Evolutionary conservation across 2,888 invertebrate genomes (phyloP).

Genomic region (Erynnis tages): DNA sequence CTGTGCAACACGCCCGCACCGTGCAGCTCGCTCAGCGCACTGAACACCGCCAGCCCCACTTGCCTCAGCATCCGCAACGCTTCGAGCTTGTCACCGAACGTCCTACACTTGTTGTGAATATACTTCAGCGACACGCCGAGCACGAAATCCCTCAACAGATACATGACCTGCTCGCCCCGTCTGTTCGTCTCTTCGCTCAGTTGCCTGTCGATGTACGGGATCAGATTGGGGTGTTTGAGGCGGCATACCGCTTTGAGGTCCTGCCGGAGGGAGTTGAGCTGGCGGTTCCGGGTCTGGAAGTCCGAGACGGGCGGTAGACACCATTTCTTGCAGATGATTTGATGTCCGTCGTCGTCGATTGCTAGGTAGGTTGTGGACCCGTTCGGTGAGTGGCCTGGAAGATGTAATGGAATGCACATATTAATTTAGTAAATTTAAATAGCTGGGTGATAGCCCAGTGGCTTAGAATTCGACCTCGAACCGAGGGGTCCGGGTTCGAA

Average conservation of each 20-base stretch:
- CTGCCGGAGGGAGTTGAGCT: constrained; percentile 87
- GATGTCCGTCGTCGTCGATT: constrained; percentile 88
- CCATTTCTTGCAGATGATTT: constrained; percentile 90
- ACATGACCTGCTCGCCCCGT: constrained; percentile 72
- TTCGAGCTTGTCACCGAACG: constrained; percentile 56
- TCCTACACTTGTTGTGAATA: constrained; percentile 45
- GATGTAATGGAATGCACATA: neutral
- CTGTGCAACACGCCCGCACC: constrained; percentile 91
- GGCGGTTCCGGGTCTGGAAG: constrained; percentile 72
- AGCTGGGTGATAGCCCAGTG: too few species aligned
- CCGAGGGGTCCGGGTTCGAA: too few species aligned
- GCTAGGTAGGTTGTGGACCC: constrained; percentile 89
- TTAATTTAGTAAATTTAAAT: too few species aligned
- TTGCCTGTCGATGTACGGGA: constrained; percentile 89
- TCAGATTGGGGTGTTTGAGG: constrained; percentile 86
- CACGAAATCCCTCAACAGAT: constrained; percentile 87
- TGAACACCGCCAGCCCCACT: constrained; percentile 87
- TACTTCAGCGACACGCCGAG: constrained; percentile 67
- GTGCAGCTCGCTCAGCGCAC: constrained; percentile 90
- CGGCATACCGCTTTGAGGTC: constrained; percentile 87
- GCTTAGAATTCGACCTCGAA: too few species aligned
- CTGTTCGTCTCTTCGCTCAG: constrained; percentile 79
- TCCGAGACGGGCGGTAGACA: constrained; percentile 67
- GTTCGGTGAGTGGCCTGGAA: constrained; percentile 85
- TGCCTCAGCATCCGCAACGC: constrained; percentile 77